Evolutionary conservation across 2,797 vertebrate species (phyloP).

Genomic region (Nannoperca australis): DNA sequence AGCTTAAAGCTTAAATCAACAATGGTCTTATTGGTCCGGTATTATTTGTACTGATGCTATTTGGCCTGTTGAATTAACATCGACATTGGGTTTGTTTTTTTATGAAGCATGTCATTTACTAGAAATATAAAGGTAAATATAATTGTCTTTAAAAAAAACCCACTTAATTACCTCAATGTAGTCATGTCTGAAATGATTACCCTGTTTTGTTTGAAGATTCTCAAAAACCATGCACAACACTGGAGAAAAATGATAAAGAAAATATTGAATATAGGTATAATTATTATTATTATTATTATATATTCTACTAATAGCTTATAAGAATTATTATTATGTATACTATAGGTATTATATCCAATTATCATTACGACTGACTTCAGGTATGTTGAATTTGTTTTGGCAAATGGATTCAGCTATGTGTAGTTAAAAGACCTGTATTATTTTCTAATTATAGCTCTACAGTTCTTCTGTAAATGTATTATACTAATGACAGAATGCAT

Average conservation of each 20-base stretch:
- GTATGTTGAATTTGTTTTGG: neutral
- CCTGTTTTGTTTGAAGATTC: neutral
- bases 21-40: slow-evolving; percentile 5
- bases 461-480: neutral
- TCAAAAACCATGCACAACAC: neutral
- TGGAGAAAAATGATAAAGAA: neutral
- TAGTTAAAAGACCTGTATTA: neutral
- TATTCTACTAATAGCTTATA: too few species aligned
- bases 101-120: neutral
- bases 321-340: too few species aligned
- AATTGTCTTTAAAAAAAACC: neutral
- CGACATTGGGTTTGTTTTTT: neutral
- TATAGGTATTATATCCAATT: neutral
- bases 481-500: neutral
- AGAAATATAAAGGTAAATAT: neutral
- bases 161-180: neutral
- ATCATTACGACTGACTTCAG: neutral
- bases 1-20: slow-evolving; percentile 12
- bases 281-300: too few species aligned
- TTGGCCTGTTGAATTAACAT: neutral
- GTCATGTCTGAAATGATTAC: neutral
- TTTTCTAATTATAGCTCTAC: neutral
- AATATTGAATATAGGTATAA: neutral
- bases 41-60: slow-evolving; percentile 14
- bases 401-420: neutral